Conservation (phyloP, 2,113 vertebrate genomes). For the Gymnarchus niloticus region DNA sequence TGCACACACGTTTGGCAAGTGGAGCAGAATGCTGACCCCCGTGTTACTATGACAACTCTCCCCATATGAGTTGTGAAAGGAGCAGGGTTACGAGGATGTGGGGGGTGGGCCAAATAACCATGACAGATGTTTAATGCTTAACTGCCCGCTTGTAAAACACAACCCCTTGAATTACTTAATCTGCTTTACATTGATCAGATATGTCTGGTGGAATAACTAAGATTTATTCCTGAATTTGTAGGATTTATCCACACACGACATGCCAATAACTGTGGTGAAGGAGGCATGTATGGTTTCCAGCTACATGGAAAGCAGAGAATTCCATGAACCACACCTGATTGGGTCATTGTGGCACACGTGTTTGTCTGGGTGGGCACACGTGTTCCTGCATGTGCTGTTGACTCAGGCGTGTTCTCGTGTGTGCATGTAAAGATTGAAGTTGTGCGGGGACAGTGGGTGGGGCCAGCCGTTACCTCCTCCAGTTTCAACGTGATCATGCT, state of each 20-base stretch:
- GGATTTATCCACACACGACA: background rate
- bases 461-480: conserved; percentile 67
- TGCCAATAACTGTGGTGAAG: background rate
- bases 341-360: background rate
- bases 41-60: conserved; percentile 40
- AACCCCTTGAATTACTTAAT: background rate
- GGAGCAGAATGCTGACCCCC: conserved; percentile 11
- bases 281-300: background rate
- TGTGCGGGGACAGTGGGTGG: background rate
- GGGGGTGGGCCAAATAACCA: background rate
- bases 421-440: background rate
- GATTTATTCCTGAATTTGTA: background rate
- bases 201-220: background rate
- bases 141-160: background rate
- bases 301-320: background rate
- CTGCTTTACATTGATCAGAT: conserved; percentile 6
- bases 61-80: conserved; percentile 15
- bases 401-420: background rate
- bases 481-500: conserved; percentile 89
- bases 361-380: background rate
- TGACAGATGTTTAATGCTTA: conserved; percentile 22
- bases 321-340: background rate
- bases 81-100: background rate
- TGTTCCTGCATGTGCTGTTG: background rate
- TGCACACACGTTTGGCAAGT: background rate